Conservation (phyloP, 2,888 invertebrate genomes). For the Hypena proboscidalis region DNA sequence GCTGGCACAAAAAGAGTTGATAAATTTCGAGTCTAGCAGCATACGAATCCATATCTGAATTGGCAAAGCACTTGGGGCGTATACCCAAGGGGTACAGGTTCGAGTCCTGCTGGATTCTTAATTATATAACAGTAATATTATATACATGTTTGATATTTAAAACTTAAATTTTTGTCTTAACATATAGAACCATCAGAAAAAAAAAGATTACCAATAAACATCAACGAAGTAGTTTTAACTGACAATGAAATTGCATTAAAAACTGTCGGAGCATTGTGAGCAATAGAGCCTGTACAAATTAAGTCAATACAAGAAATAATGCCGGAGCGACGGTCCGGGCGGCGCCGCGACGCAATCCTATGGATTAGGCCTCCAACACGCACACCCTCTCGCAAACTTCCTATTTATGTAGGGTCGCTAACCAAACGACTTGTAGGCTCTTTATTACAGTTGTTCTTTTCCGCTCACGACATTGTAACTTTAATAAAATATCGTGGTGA, state of each 20-base stretch:
- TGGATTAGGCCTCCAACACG: slow-evolving; percentile 80
- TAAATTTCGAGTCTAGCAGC: too few relatives aligned
- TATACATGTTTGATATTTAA: too few relatives aligned
- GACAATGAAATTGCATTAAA: slow-evolving; percentile 33
- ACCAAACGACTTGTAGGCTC: slow-evolving; percentile 83
- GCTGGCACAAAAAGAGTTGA: too few relatives aligned
- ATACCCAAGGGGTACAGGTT: too few relatives aligned
- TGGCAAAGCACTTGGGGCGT: too few relatives aligned
- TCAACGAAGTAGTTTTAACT: slow-evolving; percentile 18
- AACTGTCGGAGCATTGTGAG: slow-evolving; percentile 35
- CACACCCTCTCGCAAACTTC: slow-evolving; percentile 64
- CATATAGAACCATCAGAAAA: too few relatives aligned
- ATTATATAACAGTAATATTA: too few relatives aligned
- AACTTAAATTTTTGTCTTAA: too few relatives aligned
- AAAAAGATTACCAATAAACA: too few relatives aligned
- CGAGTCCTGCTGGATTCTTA: too few relatives aligned
- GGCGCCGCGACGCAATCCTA: slow-evolving; percentile 66
- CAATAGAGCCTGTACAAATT: slow-evolving; percentile 42
- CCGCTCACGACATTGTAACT: slow-evolving; percentile 75
- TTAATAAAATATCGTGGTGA: slow-evolving; percentile 74
- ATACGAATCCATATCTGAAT: too few relatives aligned
- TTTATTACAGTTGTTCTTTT: slow-evolving; percentile 84
- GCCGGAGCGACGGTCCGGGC: slow-evolving; percentile 53
- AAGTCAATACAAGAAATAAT: slow-evolving; percentile 72
- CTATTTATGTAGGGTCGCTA: slow-evolving; percentile 78